These are phyloP conservation scores for Agrilus planipennis DNA, from an alignment of 1,140 invertebrate species.

Conservation along the genomic window DNA sequence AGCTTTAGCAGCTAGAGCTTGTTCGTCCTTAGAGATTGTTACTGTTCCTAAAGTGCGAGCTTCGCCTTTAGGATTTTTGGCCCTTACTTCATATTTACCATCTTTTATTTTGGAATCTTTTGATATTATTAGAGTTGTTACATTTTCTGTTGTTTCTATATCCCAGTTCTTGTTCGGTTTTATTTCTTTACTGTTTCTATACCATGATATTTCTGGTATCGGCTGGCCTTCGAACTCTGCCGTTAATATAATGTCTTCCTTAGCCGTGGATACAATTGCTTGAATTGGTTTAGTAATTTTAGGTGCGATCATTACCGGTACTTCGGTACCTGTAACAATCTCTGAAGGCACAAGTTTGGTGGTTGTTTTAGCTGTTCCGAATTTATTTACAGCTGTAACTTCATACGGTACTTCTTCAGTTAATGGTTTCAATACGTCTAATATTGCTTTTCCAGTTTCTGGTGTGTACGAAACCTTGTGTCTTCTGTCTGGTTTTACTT, in stretches of 20 bases:
- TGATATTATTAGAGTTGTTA: constrained; percentile 54
- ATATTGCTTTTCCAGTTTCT: constrained; percentile 49
- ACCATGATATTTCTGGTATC: constrained; percentile 71
- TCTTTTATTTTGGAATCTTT: constrained; percentile 58
- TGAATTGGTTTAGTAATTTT: constrained; percentile 55
- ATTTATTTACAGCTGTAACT: constrained; percentile 55
- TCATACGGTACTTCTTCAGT: constrained; percentile 52
- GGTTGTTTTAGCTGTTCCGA: constrained; percentile 57
- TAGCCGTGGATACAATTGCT: constrained; percentile 48
- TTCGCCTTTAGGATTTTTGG: constrained; percentile 62
- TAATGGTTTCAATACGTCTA: constrained; percentile 51
- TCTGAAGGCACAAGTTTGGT: constrained; percentile 48
- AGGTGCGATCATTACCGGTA: constrained; percentile 49
- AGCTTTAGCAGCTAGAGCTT: constrained; percentile 49
- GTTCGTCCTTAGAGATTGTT: constrained; percentile 43
- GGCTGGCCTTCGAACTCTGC: constrained; percentile 60
- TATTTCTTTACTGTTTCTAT: constrained; percentile 73
- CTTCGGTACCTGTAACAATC: constrained; percentile 41
- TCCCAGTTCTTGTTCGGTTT: constrained; percentile 50
- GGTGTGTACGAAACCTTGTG: constrained; percentile 46
- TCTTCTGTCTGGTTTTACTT: constrained; percentile 45
- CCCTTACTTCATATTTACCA: constrained; percentile 75
- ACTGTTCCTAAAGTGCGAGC: constrained; percentile 68
- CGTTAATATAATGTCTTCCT: constrained; percentile 48
- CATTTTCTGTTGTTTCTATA: constrained; percentile 51